A percentile compares a stretch with the other conserved stretches of the same genome.
phyloP scores from a whole-genome alignment of 2,113 vertebrate genomes.

The Turdus rufiventris region DNA sequence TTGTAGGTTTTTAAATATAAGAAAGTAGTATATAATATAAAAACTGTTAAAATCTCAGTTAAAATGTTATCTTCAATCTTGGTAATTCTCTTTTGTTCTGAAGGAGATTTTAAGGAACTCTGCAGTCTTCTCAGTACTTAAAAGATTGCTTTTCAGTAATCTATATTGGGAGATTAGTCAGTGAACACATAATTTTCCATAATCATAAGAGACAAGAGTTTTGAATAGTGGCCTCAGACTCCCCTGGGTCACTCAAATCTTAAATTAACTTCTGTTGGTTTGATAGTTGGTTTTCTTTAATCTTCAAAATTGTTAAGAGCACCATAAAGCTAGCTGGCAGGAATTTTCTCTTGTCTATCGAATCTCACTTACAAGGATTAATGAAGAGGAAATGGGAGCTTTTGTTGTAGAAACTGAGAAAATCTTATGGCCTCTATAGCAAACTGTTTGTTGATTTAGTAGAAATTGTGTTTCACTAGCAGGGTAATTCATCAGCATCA shows the following conservation, averaged over 20 bases:
- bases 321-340: background rate
- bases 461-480: slow-evolving; percentile 72
- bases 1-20: background rate
- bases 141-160: slow-evolving; percentile 9
- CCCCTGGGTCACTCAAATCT: background rate
- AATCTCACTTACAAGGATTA: slow-evolving; percentile 69
- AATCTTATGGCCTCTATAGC: slow-evolving; percentile 65
- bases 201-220: background rate
- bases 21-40: background rate
- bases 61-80: background rate
- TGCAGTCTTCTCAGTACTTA: background rate
- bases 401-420: slow-evolving; percentile 59
- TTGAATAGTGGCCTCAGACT: background rate
- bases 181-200: slow-evolving; percentile 3
- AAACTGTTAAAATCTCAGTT: background rate
- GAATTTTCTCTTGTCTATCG: slow-evolving; percentile 49
- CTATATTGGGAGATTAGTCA: background rate
- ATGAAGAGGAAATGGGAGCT: slow-evolving; percentile 60
- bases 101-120: background rate
- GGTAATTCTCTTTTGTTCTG: background rate
- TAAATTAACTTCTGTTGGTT: background rate
- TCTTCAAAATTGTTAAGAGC: slow-evolving; percentile 1
- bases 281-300: background rate
- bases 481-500: slow-evolving; percentile 71
- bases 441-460: slow-evolving; percentile 77